phyloP scores from a whole-genome alignment of 2,797 vertebrate genomes.

The Notamacropus eugenii region DNA sequence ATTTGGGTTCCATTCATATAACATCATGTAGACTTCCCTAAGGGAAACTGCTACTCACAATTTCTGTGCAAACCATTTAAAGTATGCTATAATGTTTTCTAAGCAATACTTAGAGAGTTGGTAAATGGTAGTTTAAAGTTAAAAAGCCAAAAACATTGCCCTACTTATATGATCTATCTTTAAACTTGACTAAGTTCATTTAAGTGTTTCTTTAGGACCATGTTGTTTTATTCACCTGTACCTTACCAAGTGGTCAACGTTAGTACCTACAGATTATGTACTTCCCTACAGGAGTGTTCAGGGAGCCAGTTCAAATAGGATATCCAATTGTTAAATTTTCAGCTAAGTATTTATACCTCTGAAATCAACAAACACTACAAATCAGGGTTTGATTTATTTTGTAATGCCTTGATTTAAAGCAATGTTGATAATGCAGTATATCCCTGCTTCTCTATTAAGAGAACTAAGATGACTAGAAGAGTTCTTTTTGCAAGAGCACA shows the following conservation, averaged over 20 bases:
- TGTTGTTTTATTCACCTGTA: background rate
- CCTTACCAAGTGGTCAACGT: conserved; percentile 7
- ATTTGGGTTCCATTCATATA: conserved; percentile 36
- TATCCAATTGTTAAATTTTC: background rate
- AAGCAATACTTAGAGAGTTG: conserved; percentile 48
- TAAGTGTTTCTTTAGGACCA: conserved; percentile 16
- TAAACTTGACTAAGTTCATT: conserved; percentile 46
- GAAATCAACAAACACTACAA: background rate
- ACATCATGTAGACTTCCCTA: conserved; percentile 29
- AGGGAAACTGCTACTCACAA: background rate
- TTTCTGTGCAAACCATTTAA: conserved; percentile 37
- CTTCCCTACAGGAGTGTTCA: background rate
- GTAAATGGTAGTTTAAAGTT: conserved; percentile 47
- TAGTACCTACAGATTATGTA: conserved; percentile 48
- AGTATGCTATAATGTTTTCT: conserved; percentile 32
- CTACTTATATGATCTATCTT: conserved; percentile 7
- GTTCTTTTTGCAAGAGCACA: conserved; percentile 32
- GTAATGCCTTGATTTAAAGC: background rate
- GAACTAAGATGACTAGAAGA: background rate
- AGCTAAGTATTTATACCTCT: background rate
- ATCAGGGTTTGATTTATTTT: background rate
- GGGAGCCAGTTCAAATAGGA: background rate
- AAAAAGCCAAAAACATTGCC: conserved; percentile 3
- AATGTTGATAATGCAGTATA: background rate
- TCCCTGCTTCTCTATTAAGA: conserved; percentile 16